These are phyloP conservation scores for Pseudochaenichthys georgianus DNA, from an alignment of 2,797 vertebrate genomes.

Conservation along the genomic window DNA sequence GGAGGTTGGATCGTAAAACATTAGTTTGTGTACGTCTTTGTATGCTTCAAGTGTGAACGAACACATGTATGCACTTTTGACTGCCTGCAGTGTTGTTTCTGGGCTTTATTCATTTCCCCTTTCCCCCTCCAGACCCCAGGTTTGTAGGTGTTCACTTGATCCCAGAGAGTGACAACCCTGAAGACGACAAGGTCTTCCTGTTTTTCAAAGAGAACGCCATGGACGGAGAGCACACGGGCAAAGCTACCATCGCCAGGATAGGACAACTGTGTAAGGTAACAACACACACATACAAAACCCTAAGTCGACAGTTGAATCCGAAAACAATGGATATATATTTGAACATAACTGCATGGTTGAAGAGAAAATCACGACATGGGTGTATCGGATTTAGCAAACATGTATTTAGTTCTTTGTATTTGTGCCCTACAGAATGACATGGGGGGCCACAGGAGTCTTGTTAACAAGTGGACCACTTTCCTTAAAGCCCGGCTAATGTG, in stretches of 20 bases:
- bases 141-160: slow-evolving; percentile 93
- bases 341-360: neutral
- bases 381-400: neutral
- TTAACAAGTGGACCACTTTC: slow-evolving; percentile 99
- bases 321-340: neutral
- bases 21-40: slow-evolving; percentile 5
- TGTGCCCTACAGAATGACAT: slow-evolving; percentile 91
- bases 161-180: slow-evolving; percentile 97
- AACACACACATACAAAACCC: slow-evolving; percentile 60
- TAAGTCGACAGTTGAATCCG: neutral
- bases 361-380: neutral
- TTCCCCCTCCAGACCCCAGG: slow-evolving; percentile 88
- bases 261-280: slow-evolving; percentile 99
- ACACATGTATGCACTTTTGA: neutral
- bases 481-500: slow-evolving; percentile 96
- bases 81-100: neutral
- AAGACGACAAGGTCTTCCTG: slow-evolving; percentile 98
- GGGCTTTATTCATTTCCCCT: neutral
- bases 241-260: slow-evolving; percentile 97
- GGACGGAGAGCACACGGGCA: slow-evolving; percentile 96
- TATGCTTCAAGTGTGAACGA: slow-evolving; percentile 1
- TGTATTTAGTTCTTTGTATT: slow-evolving; percentile 14
- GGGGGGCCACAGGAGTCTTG: slow-evolving; percentile 97
- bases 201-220: slow-evolving; percentile 99
- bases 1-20: slow-evolving; percentile 38